Evolutionary conservation across 37 sponge, comb jelly and placozoan genomes (phyloP).

Genomic region (Spongilla lacustris): DNA sequence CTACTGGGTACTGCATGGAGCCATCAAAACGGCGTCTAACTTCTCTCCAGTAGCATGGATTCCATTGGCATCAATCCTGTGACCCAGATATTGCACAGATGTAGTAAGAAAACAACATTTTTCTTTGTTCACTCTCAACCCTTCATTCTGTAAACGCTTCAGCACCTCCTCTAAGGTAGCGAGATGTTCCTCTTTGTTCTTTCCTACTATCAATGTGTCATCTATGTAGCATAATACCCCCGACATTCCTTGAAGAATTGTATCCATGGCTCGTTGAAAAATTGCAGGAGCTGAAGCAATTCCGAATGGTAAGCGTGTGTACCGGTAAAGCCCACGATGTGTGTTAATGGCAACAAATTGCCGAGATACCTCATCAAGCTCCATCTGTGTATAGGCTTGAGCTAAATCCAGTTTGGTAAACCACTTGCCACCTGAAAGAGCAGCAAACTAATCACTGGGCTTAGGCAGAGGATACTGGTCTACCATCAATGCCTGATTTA

Average conservation of each 20-base stretch:
- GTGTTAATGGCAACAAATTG: conserved; percentile 15
- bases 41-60: conserved; percentile 32
- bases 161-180: conserved; percentile 19
- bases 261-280: conserved; percentile 45
- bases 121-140: conserved; percentile 21
- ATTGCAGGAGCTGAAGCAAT: conserved; percentile 25
- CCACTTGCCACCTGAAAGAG: conserved; percentile 14
- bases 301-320: conserved; percentile 21
- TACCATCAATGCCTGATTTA: conserved; percentile 30
- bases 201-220: conserved; percentile 16
- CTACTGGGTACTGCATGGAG: conserved; percentile 32
- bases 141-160: conserved; percentile 7
- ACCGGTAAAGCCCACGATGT: conserved; percentile 14
- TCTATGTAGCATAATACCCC: conserved; percentile 20
- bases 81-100: conserved; percentile 38
- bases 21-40: conserved; percentile 23
- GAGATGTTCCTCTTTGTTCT: conserved; percentile 6
- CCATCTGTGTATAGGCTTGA: conserved; percentile 10
- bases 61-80: conserved; percentile 25
- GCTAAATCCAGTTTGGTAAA: conserved; percentile 49
- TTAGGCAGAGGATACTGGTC: conserved; percentile 42
- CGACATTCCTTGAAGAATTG: conserved; percentile 45
- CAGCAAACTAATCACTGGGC: conserved; percentile 30
- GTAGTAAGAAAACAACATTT: conserved; percentile 30
- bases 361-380: background rate